Conservation (phyloP, 1,140 invertebrate genomes). For the Drosophila athabasca region DNA sequence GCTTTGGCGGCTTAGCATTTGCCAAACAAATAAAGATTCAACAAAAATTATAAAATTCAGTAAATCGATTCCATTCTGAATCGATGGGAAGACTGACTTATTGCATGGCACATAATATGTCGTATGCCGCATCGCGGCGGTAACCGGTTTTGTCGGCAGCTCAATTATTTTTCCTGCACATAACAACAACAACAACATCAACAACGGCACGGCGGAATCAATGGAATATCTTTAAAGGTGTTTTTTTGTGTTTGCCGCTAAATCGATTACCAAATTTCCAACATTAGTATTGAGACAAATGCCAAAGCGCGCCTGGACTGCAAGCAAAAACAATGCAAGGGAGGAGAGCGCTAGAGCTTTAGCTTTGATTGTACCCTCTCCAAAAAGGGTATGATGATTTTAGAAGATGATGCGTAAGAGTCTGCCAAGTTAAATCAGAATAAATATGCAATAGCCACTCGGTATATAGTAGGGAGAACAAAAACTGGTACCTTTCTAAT, state of each 20-base stretch:
- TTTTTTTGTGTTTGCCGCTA: conserved; percentile 24
- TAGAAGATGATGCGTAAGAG: too few species aligned
- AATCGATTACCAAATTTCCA: conserved; percentile 40
- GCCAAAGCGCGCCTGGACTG: neutral
- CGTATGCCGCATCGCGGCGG: conserved; percentile 1
- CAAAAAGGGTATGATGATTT: too few species aligned
- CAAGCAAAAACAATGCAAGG: too few species aligned
- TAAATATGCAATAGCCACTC: too few species aligned
- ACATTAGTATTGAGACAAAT: conserved; percentile 33
- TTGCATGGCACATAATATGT: neutral
- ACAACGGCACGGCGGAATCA: conserved; percentile 5
- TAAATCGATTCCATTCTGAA: conserved; percentile 1
- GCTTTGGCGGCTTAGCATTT: too few species aligned
- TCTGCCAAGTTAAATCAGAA: neutral
- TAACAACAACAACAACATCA: conserved; percentile 7
- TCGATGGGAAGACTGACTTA: conserved; percentile 26
- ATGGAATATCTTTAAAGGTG: conserved; percentile 26
- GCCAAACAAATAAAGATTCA: conserved; percentile 10
- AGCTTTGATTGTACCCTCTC: too few species aligned
- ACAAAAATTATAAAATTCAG: conserved; percentile 11
- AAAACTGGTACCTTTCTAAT: too few species aligned
- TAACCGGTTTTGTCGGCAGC: conserved; percentile 38
- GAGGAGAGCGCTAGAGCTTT: conserved; percentile 12
- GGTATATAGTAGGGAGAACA: too few species aligned
- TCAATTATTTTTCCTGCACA: conserved; percentile 27